Evolutionary conservation across 1,140 invertebrate species (phyloP).

Genomic region (Diabrotica undecimpunctata): DNA sequence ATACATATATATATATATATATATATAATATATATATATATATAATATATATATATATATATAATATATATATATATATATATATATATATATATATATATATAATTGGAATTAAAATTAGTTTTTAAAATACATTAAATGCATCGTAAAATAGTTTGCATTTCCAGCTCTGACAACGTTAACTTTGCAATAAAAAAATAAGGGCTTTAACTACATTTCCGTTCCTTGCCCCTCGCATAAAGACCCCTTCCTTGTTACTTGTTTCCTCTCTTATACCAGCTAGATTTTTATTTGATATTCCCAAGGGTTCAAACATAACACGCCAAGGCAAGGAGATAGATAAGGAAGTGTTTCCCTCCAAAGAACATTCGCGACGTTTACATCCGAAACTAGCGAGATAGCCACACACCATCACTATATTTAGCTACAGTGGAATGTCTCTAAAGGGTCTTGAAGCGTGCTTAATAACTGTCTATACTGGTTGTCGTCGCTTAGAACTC

Average conservation of each 20-base stretch:
- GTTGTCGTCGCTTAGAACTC: no score
- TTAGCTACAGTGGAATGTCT: neutral
- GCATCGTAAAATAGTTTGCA: no score
- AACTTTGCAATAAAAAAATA: no score
- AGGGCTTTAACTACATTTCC: neutral
- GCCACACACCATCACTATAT: neutral
- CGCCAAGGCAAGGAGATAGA: neutral
- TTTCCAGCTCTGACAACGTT: no score
- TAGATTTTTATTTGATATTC: constrained; percentile 1
- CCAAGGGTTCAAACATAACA: neutral
- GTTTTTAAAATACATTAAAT: no score
- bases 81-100: no score
- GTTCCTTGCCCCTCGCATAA: neutral
- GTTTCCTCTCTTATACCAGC: neutral
- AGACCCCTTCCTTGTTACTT: neutral
- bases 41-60: no score
- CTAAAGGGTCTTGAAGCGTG: neutral
- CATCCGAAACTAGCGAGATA: constrained; percentile 1
- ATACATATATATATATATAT: no score
- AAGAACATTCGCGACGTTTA: neutral
- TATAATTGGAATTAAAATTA: no score
- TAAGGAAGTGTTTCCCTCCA: constrained; percentile 1
- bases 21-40: no score
- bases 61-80: no score
- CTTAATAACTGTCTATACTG: neutral